phyloP scores from a whole-genome alignment of 37 sponge, comb jelly and placozoan genomes.

The Beroe ovata region DNA sequence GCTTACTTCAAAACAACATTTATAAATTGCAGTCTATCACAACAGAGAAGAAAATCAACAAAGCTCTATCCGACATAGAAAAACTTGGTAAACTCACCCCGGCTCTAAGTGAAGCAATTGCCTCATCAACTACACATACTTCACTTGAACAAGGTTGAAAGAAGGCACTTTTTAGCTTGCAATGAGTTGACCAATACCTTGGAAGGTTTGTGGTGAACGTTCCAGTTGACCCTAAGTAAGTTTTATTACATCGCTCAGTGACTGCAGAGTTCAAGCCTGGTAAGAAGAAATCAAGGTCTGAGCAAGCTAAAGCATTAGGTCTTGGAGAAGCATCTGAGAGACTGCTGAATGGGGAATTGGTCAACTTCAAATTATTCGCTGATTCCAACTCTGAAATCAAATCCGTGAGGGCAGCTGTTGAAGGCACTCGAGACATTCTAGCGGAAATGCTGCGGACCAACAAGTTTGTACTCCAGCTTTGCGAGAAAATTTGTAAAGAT shows the following conservation, averaged over 20 bases:
- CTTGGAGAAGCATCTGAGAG: not conserved
- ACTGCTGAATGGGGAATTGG: not conserved
- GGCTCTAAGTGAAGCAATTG: slow-evolving; percentile 8
- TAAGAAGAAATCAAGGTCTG: slow-evolving; percentile 31
- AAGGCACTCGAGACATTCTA: slow-evolving; percentile 17
- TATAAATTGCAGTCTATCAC: no score
- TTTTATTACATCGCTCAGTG: no score
- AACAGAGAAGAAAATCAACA: slow-evolving; percentile 1
- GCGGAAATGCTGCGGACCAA: slow-evolving; percentile 20
- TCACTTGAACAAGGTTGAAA: slow-evolving; percentile 15
- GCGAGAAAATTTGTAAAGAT: not conserved
- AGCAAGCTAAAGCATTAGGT: slow-evolving; percentile 5
- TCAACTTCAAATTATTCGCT: slow-evolving; percentile 1
- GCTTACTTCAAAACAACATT: no score
- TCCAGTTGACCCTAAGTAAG: no score
- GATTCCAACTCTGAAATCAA: not conserved
- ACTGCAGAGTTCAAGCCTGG: slow-evolving; percentile 49
- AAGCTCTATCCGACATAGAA: not conserved
- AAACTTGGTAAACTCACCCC: slow-evolving; percentile 18
- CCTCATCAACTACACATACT: not conserved
- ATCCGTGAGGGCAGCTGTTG: not conserved
- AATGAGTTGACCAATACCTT: no score
- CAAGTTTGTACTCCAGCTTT: not conserved
- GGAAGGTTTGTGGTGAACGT: no score
- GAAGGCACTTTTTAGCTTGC: no score